Evolutionary conservation across 2,113 vertebrate species (phyloP).

Genomic region (Cariama cristata): DNA sequence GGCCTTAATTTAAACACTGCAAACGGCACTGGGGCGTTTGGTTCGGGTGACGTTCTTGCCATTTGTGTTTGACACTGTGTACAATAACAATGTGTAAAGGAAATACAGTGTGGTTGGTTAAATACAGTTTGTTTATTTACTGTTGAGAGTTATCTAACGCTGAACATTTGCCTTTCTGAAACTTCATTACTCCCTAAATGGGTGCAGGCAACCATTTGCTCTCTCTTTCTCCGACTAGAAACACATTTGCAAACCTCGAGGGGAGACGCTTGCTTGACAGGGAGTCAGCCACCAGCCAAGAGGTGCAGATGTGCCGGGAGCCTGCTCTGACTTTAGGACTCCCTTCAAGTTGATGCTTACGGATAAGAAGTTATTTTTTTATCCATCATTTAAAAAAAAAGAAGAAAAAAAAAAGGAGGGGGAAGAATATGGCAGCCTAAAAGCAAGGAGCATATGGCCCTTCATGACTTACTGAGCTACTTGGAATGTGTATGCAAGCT

Average conservation of each 20-base stretch:
- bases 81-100: not conserved
- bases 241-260: conserved; percentile 41
- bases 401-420: not conserved
- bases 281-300: conserved; percentile 14
- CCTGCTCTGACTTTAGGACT: not conserved
- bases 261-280: not conserved
- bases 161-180: conserved; percentile 59
- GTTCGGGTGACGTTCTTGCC: not conserved
- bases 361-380: conserved; percentile 17
- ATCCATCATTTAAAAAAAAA: not conserved
- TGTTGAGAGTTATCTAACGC: conserved; percentile 4
- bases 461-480: conserved; percentile 37
- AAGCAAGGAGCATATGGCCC: conserved; percentile 6
- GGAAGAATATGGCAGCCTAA: not conserved
- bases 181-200: conserved; percentile 29
- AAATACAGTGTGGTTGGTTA: not conserved
- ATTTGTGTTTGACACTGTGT: not conserved
- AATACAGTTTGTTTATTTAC: conserved; percentile 43
- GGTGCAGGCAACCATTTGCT: conserved; percentile 47
- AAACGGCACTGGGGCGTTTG: not conserved
- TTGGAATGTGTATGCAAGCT: not conserved
- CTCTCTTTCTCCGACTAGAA: conserved; percentile 11
- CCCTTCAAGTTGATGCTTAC: not conserved
- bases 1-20: not conserved
- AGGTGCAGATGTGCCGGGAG: conserved; percentile 33